Evolutionary conservation across 2,797 vertebrate species (phyloP).

Genomic region (Dicrostonyx torquatus): DNA sequence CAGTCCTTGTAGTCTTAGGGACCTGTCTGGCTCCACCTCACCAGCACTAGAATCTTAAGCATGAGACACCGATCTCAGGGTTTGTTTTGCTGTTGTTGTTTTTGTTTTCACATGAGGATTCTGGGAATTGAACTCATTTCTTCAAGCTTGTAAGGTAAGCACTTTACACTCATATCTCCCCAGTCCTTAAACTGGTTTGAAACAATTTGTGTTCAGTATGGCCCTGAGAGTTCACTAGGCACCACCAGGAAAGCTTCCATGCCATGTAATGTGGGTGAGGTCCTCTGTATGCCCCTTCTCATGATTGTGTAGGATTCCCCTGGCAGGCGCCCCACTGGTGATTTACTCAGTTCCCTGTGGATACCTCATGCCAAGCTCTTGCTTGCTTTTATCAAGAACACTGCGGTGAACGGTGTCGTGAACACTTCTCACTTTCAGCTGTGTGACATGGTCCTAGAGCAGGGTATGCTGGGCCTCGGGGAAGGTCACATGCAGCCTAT

Average conservation of each 20-base stretch:
- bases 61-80: background rate
- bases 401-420: accelerated
- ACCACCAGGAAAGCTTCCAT: background rate
- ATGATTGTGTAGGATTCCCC: background rate
- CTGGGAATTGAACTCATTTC: background rate
- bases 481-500: background rate
- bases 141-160: background rate
- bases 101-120: background rate
- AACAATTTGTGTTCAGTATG: background rate
- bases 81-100: background rate
- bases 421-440: accelerated
- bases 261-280: background rate
- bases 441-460: background rate
- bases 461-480: background rate
- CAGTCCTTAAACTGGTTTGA: background rate
- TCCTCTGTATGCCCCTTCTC: background rate
- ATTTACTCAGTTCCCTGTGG: background rate
- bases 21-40: no score
- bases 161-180: background rate
- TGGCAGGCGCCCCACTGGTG: accelerated
- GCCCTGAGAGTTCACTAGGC: background rate
- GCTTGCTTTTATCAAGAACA: background rate
- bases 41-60: background rate
- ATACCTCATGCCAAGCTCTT: background rate
- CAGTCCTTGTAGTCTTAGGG: background rate